Conservation (phyloP, 2,797 vertebrate species). For the Meriones psammophilus region DNA sequence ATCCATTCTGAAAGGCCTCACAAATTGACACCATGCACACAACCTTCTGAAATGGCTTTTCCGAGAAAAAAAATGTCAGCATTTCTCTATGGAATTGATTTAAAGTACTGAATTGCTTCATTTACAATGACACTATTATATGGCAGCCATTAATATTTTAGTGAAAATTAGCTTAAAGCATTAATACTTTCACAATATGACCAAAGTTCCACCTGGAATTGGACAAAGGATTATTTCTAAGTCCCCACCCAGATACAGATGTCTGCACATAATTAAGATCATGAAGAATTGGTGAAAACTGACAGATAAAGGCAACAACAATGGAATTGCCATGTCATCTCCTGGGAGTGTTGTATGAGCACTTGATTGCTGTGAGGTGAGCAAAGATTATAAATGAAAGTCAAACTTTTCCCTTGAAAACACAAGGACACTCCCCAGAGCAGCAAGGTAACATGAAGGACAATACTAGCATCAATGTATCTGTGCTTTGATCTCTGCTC, state of each 20-base stretch:
- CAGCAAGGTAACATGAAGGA: not conserved
- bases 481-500: not conserved
- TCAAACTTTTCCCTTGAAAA: not conserved
- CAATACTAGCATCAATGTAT: not conserved
- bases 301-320: not conserved
- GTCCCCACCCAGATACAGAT: not conserved
- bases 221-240: not conserved
- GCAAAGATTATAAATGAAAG: conserved; percentile 5
- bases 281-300: not conserved
- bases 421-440: not conserved
- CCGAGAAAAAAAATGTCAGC: not conserved
- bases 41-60: not conserved
- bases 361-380: conserved; percentile 8
- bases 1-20: not conserved
- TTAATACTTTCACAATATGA: not conserved
- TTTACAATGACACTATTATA: conserved; percentile 34
- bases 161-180: conserved; percentile 54
- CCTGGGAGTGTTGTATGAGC: not conserved
- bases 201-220: not conserved
- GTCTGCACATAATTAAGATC: not conserved
- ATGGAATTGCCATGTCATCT: not conserved
- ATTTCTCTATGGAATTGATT: not conserved
- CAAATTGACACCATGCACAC: not conserved
- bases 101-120: not conserved
- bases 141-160: conserved; percentile 56